Evolutionary conservation across 2,797 vertebrate genomes (phyloP).

Genomic region (Etheostoma nigrum): DNA sequence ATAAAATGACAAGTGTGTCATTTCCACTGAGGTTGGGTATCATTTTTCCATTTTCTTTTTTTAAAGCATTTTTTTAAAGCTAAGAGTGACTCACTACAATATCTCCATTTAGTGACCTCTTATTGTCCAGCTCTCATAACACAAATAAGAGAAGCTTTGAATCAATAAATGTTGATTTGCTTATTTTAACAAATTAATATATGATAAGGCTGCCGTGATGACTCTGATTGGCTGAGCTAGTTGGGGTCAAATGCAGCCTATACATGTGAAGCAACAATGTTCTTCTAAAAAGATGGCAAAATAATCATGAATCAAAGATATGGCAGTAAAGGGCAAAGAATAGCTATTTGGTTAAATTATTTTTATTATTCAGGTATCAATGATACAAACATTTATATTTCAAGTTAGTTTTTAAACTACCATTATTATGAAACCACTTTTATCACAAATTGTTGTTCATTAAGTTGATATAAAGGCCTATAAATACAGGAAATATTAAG

Average conservation of each 20-base stretch:
- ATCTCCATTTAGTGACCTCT: not conserved
- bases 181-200: not conserved
- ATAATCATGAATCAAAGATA: no score
- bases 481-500: not conserved
- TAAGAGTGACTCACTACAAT: not conserved
- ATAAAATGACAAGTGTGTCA: not conserved
- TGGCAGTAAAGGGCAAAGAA: no score
- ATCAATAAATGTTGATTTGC: not conserved
- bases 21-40: not conserved
- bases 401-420: not conserved
- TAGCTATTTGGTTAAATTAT: not conserved
- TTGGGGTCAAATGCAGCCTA: not conserved
- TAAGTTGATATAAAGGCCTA: not conserved
- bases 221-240: not conserved
- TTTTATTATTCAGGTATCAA: not conserved
- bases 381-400: not conserved
- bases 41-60: not conserved
- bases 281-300: no score
- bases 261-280: no score
- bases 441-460: not conserved
- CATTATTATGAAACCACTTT: not conserved
- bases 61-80: not conserved
- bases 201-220: not conserved
- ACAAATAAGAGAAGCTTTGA: slow-evolving; percentile 1
- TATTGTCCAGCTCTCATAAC: slow-evolving; percentile 5